Percentiles rank a stretch among this genome's conserved stretches.
Evolutionary conservation across 2,797 vertebrate genomes (phyloP).

Genomic region (Crocidura indochinensis): DNA sequence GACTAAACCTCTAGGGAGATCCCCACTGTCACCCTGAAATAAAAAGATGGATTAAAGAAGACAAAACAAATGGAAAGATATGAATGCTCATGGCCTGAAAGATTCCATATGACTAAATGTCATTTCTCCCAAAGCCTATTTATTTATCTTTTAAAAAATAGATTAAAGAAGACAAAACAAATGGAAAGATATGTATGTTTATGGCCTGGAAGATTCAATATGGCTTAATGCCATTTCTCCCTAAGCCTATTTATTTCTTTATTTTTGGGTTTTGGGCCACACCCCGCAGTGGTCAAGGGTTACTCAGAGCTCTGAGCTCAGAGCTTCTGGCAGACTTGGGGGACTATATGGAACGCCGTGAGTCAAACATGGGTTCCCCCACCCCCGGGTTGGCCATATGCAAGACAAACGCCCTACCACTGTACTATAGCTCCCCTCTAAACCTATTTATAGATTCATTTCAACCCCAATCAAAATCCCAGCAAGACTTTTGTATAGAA

Average conservation of each 20-base stretch:
- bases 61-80: not conserved
- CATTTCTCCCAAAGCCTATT: constrained; percentile 21
- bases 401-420: too few relatives aligned
- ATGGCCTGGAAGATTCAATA: not conserved
- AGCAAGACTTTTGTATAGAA: constrained; percentile 7
- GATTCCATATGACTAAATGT: not conserved
- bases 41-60: constrained; percentile 22
- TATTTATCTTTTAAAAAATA: not conserved
- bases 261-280: too few relatives aligned
- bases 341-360: too few relatives aligned
- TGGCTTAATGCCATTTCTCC: constrained; percentile 43
- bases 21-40: not conserved
- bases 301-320: too few relatives aligned
- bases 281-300: too few relatives aligned
- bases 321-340: too few relatives aligned
- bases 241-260: too few relatives aligned
- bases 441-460: constrained; percentile 23
- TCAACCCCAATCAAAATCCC: constrained; percentile 41
- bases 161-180: constrained; percentile 18
- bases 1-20: too few relatives aligned
- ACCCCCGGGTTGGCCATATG: too few relatives aligned
- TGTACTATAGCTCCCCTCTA: not conserved
- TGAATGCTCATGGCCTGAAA: not conserved
- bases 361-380: too few relatives aligned
- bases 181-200: not conserved